A percentile compares a stretch with the other conserved stretches of the same genome.
Evolutionary conservation across 2,888 invertebrate genomes (phyloP).

Genomic region (Pachymerium ferrugineum): DNA sequence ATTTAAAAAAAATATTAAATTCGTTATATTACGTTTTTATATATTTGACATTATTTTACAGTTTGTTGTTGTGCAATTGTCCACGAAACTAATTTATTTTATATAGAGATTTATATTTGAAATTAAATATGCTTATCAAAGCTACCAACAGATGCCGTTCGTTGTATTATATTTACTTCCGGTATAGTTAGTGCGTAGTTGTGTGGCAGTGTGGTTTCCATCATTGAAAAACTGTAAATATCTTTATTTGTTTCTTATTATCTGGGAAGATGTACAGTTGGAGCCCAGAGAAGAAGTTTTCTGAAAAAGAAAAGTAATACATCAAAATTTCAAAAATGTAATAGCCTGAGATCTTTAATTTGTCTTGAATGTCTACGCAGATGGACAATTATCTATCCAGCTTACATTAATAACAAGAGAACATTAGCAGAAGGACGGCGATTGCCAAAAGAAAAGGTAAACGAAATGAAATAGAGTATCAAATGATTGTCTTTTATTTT

Average conservation of each 20-base stretch:
- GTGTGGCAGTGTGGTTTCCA: background rate
- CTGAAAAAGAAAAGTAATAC: conserved; percentile 66
- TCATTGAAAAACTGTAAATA: background rate
- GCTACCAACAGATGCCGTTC: too few species aligned
- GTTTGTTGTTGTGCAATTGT: too few species aligned
- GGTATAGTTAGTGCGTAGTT: background rate
- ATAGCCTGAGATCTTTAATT: background rate
- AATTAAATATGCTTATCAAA: too few species aligned
- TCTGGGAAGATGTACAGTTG: conserved; percentile 38
- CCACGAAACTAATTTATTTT: too few species aligned
- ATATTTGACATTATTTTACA: too few species aligned
- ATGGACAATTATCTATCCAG: conserved; percentile 96
- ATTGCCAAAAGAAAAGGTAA: conserved; percentile 65
- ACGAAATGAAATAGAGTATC: background rate
- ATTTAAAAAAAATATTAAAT: too few species aligned
- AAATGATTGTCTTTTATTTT: conserved; percentile 35
- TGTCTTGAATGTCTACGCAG: conserved; percentile 50
- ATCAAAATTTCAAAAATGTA: conserved; percentile 8
- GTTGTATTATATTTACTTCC: too few species aligned
- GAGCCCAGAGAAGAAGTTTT: conserved; percentile 67
- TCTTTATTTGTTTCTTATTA: background rate
- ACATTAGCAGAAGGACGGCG: conserved; percentile 82
- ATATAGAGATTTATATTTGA: too few species aligned
- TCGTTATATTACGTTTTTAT: too few species aligned
- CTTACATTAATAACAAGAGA: conserved; percentile 91